phyloP scores from a whole-genome alignment of 2,797 vertebrate species.

The Sebastes variabilis region DNA sequence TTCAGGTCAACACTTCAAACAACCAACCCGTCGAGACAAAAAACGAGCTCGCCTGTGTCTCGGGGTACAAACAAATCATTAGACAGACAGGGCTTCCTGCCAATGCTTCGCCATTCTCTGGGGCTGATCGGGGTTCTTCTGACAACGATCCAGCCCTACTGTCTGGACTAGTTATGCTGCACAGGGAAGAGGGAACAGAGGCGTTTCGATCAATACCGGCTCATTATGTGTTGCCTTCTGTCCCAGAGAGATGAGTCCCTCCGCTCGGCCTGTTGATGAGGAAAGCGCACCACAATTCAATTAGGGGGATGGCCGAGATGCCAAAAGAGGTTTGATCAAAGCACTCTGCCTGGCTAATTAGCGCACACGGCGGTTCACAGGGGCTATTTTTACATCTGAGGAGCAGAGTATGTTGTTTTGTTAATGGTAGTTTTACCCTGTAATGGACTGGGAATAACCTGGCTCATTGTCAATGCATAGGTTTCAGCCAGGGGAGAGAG shows the following conservation, averaged over 20 bases:
- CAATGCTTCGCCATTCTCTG: constrained; percentile 54
- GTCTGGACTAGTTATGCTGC: constrained; percentile 65
- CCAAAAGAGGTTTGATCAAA: constrained; percentile 78
- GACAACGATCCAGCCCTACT: constrained; percentile 60
- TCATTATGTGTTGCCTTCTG: constrained; percentile 77
- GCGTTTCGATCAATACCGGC: constrained; percentile 75
- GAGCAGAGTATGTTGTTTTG: constrained; percentile 63
- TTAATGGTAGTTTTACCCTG: constrained; percentile 71
- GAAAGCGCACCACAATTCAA: constrained; percentile 73
- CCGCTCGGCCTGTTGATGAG: constrained; percentile 70
- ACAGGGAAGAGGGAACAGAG: constrained; percentile 54
- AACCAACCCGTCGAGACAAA: constrained; percentile 24
- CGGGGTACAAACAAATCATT: constrained; percentile 66
- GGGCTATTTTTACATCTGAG: constrained; percentile 76
- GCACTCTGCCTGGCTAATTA: constrained; percentile 70
- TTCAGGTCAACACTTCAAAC: constrained; percentile 59
- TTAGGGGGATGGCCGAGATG: constrained; percentile 67
- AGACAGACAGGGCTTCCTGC: constrained; percentile 57
- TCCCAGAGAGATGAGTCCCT: constrained; percentile 69
- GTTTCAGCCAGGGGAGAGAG: constrained; percentile 33
- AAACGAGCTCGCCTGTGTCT: constrained; percentile 46
- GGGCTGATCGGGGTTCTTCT: constrained; percentile 57
- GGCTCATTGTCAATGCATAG: constrained; percentile 71
- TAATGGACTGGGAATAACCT: constrained; percentile 71
- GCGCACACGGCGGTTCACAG: constrained; percentile 53